Conservation (phyloP, 2,888 invertebrate genomes). For the Papilio demoleus region DNA sequence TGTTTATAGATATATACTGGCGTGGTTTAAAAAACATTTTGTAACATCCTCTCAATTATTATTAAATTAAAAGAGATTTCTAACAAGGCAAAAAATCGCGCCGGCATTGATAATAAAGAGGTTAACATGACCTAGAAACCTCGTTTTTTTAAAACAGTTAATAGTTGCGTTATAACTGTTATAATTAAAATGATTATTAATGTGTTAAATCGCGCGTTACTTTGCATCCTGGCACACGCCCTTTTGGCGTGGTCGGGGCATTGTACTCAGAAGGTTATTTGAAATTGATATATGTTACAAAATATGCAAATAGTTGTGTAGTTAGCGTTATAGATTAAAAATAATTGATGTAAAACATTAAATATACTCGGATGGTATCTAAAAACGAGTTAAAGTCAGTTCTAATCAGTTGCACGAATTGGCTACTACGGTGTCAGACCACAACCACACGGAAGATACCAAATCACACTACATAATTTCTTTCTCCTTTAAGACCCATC, state of each 20-base stretch:
- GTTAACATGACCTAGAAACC: slow-evolving; percentile 34
- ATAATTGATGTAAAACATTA: no score
- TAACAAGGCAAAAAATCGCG: background rate
- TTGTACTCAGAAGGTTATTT: slow-evolving; percentile 27
- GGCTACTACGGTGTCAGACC: no score
- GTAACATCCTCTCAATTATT: background rate
- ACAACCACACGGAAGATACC: no score
- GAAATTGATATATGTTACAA: slow-evolving; percentile 6
- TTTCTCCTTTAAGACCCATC: no score
- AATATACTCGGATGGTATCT: no score
- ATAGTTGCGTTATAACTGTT: slow-evolving; percentile 28
- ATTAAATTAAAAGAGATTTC: background rate
- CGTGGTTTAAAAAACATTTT: no score
- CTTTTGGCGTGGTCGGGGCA: slow-evolving; percentile 39
- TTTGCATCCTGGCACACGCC: slow-evolving; percentile 33
- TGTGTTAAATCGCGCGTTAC: slow-evolving; percentile 24
- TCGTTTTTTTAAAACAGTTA: slow-evolving; percentile 20
- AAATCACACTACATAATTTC: no score
- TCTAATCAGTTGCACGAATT: no score
- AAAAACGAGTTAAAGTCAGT: no score
- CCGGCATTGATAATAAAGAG: slow-evolving; percentile 13
- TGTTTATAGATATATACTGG: no score
- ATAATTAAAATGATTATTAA: slow-evolving; percentile 24
- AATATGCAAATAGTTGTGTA: background rate
- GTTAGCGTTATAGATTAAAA: no score